Conservation (phyloP, 1,140 invertebrate species). For the Pogonus chalceus region DNA sequence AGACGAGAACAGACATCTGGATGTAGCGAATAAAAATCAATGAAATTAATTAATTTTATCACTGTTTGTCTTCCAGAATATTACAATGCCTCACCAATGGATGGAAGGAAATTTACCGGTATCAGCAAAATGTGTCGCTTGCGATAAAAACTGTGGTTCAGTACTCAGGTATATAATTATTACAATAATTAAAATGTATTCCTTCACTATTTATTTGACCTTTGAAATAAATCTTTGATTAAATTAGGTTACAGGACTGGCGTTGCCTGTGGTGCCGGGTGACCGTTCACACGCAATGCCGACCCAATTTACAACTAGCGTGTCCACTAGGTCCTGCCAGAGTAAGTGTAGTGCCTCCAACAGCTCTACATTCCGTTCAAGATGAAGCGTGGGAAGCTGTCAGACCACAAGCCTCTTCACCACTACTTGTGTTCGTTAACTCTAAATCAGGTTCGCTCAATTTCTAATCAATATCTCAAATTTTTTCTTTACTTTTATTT, state of each 20-base stretch:
- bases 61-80: slow-evolving; percentile 53
- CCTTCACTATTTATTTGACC: background rate
- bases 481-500: too few relatives aligned
- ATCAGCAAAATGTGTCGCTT: slow-evolving; percentile 85
- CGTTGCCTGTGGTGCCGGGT: slow-evolving; percentile 90
- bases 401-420: slow-evolving; percentile 58
- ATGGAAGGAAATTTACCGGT: slow-evolving; percentile 94
- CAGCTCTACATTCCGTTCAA: slow-evolving; percentile 77
- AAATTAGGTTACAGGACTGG: slow-evolving; percentile 86
- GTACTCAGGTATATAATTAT: slow-evolving; percentile 64
- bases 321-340: slow-evolving; percentile 80
- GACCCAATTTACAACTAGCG: slow-evolving; percentile 56
- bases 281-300: slow-evolving; percentile 84
- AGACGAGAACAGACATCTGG: background rate
- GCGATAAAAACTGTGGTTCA: slow-evolving; percentile 93
- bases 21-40: background rate
- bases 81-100: slow-evolving; percentile 96
- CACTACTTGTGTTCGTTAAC: slow-evolving; percentile 92
- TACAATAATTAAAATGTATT: too few relatives aligned
- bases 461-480: too few relatives aligned
- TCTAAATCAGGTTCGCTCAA: slow-evolving; percentile 65
- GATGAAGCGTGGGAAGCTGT: slow-evolving; percentile 87
- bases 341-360: slow-evolving; percentile 88
- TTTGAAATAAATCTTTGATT: background rate
- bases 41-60: too few relatives aligned